Percentiles rank a stretch among this genome's conserved stretches.
phyloP scores from a whole-genome alignment of 1,140 invertebrate genomes.

The Odontomachus brunneus region DNA sequence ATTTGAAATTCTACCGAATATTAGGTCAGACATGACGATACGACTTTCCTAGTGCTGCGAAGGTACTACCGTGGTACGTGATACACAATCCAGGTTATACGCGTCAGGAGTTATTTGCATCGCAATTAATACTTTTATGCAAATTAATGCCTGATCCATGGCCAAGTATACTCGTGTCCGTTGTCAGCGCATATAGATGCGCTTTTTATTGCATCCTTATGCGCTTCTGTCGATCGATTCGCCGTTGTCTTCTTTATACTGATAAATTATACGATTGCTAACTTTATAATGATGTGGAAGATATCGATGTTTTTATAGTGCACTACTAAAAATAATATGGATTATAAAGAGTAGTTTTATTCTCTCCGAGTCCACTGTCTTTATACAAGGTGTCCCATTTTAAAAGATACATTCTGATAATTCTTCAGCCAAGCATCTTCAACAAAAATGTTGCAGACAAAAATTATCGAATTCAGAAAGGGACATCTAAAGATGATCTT shows the following conservation, averaged over 20 bases:
- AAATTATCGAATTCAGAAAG: too few relatives aligned
- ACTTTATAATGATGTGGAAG: neutral
- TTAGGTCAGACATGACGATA: slow-evolving; percentile 49
- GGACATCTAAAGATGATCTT: too few relatives aligned
- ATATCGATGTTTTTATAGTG: slow-evolving; percentile 8
- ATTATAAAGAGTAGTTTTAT: neutral
- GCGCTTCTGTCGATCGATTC: slow-evolving; percentile 8
- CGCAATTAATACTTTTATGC: slow-evolving; percentile 51
- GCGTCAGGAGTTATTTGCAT: slow-evolving; percentile 30
- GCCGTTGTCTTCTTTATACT: neutral
- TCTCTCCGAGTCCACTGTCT: neutral
- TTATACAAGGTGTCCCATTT: too few relatives aligned
- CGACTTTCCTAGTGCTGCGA: neutral
- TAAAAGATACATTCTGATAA: too few relatives aligned
- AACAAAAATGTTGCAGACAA: too few relatives aligned
- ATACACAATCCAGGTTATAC: neutral
- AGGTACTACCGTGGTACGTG: neutral
- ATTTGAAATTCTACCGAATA: slow-evolving; percentile 44
- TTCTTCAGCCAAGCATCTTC: too few relatives aligned
- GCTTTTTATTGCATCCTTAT: slow-evolving; percentile 1
- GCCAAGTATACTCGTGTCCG: slow-evolving; percentile 18
- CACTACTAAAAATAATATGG: neutral
- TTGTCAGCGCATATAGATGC: neutral
- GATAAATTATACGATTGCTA: neutral
- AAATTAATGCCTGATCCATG: slow-evolving; percentile 29